Base-by-base conservation (phyloP, 2,888 invertebrate genomes). In the Embidobia sp. region DNA sequence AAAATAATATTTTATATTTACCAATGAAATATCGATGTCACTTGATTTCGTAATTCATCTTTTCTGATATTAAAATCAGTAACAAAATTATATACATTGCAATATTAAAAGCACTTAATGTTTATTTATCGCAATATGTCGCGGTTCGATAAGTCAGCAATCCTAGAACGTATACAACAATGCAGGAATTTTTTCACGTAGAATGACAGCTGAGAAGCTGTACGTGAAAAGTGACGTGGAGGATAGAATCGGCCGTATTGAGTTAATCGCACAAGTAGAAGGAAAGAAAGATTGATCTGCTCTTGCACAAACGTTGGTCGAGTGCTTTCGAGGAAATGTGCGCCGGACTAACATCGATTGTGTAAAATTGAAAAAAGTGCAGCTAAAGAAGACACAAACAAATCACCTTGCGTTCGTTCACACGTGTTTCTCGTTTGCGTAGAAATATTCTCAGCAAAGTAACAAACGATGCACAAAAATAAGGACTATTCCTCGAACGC, bases 241-340 rank as follows among this genome's bases (percentile, higher is more conserved):
- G 66, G 66, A 74, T 74, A 74, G 53, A 74, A 74, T 66, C 74
- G 35, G 49, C 61, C 19, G 61, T 67, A 44, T n/a, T n/a, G 74
- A 61, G 74, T 61, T 67, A 74, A 74, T 74, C 74, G 74, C 67
- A 61, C 66, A 48, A 67, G 61, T 15, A 53, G 61, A 46, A 61
- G 46, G 67, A 61, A 66, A 55, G 67, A 67, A 61, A 67, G 67
- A 61, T 74, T 67, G 74, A 74, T 74, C 48, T 46, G 59, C 51
- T 51, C 59, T 42, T 40, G 35, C 48, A 44, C 63, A 51, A 63
- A 27, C 44, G 31, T 59, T 55, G 27, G 72, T 40, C 48, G 51
- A 72, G 72, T 63, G 53, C 55, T 61, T 55, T 63, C 37, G 55
- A 55, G 72, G 46, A 72, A 63, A 72, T 33, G 72, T 63, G 42